phyloP scores from a whole-genome alignment of 1,140 invertebrate species.

The Drosophila busckii region DNA sequence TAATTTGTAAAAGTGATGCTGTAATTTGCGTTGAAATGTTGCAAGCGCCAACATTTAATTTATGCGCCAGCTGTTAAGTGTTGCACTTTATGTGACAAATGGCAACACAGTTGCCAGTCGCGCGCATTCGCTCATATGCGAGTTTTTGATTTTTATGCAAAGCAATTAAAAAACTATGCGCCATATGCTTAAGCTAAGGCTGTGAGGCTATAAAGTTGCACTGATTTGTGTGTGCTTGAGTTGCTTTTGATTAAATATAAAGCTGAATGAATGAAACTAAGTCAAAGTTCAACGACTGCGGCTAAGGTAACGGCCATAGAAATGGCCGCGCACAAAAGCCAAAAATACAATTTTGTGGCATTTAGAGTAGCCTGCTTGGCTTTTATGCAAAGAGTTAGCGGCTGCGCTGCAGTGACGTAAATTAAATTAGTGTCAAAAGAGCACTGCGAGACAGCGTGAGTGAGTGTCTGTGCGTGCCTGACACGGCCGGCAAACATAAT shows the following conservation, averaged over 20 bases:
- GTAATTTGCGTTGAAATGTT: constrained; percentile 53
- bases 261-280: no score
- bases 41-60: constrained; percentile 48
- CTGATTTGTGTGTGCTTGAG: no score
- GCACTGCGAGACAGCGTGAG: constrained; percentile 52
- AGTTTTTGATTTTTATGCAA: constrained; percentile 48
- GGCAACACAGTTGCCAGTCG: constrained; percentile 57
- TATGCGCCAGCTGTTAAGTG: constrained; percentile 70
- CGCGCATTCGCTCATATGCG: no score
- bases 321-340: constrained; percentile 5
- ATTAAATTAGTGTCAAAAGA: constrained; percentile 75
- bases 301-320: no score
- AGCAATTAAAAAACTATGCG: constrained; percentile 50
- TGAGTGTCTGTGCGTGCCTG: constrained; percentile 67
- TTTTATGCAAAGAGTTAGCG: no score
- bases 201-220: no score
- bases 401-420: constrained; percentile 41
- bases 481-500: constrained; percentile 71
- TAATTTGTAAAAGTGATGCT: constrained; percentile 68
- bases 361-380: constrained; percentile 32
- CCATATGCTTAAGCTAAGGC: no score
- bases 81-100: constrained; percentile 70
- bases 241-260: no score
- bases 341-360: constrained; percentile 59
- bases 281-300: no score